Base-by-base conservation (phyloP, 1,140 invertebrate genomes). In the Pseudomyrmex gracilis region DNA sequence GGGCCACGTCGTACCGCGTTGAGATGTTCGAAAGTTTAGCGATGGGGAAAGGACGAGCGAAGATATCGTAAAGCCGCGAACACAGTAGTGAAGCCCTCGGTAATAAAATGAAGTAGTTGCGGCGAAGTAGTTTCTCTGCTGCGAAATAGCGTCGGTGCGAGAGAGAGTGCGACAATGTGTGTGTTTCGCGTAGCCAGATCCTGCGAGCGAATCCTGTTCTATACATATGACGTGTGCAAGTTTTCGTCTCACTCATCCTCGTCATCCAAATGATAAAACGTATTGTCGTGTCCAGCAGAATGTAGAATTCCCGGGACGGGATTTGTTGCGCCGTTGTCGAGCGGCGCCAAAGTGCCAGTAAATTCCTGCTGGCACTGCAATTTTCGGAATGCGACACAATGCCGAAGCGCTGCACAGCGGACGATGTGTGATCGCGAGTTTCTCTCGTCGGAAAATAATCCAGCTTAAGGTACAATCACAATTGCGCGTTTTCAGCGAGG, bases 41-140 rank as follows among this genome's bases (percentile, higher is more conserved):
- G 9, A 61, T 24, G 49, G 76, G 4, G 10, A 82, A 82, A 53
- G 61, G 58, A 58, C 49, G 77, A 34, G 55, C 49, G 60, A 78
- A 58, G 71, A 87, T 64, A 49, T 22, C 55, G 67, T 15, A 47
- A 83, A 83, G 66, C 73, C 78, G 84, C 66, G 86, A 87, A 85
- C 78, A 83, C 61, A 55, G 49, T 13, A 49, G 43, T 61, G 85
- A 66, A 67, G 84, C 85, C 43, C 55, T 45, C 51, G 57, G 71
- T 87, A 87, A 87, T 85, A 85, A 87, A 87, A 77, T 67, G 86
- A 34, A 85, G 77, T 85, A 89, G 87, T 85, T 89, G 47, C 24
- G 47, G 13, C 60, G 13, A 87, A 83, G 68, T 85, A 70, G 86
- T 78, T 85, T 76, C 70, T 34, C 53, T 58, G 12, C 53, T 58